Conservation (phyloP, 2,113 vertebrate species). For the Mohoua ochrocephala region DNA sequence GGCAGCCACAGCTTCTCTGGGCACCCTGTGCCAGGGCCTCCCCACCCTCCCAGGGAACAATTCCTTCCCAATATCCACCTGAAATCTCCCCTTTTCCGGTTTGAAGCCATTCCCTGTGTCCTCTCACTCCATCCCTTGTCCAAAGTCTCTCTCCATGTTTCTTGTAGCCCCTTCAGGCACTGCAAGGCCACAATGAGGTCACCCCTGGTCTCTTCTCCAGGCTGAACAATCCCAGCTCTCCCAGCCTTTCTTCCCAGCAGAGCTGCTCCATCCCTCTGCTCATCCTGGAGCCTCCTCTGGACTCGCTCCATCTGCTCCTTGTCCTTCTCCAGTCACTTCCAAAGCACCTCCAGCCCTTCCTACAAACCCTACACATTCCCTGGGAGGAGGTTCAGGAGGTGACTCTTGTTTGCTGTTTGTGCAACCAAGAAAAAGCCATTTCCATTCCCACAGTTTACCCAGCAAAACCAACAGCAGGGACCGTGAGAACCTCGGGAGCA, state of each 20-base stretch:
- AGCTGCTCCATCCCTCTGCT: neutral
- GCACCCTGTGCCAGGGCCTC: neutral
- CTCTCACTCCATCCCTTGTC: neutral
- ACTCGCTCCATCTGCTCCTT: rapidly evolving
- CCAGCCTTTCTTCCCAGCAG: neutral
- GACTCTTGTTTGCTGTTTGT: neutral
- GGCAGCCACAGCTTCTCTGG: neutral
- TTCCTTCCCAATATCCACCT: neutral
- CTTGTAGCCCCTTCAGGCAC: neutral
- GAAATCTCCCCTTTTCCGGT: neutral
- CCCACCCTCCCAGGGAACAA: rapidly evolving
- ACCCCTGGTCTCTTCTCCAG: neutral
- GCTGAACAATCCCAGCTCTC: neutral
- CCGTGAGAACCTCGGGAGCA: neutral
- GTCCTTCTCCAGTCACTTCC: neutral
- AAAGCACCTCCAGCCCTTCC: neutral
- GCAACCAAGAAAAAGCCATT: neutral
- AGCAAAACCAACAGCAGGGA: neutral
- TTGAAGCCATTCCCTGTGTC: neutral
- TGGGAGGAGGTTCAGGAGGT: neutral
- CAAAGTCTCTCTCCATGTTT: neutral
- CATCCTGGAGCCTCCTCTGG: neutral
- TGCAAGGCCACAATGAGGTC: neutral
- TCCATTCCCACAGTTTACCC: neutral
- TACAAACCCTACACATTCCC: neutral